These are phyloP conservation scores for Pseudorectes ferrugineus DNA, from an alignment of 2,113 vertebrate species.

Conservation along the genomic window DNA sequence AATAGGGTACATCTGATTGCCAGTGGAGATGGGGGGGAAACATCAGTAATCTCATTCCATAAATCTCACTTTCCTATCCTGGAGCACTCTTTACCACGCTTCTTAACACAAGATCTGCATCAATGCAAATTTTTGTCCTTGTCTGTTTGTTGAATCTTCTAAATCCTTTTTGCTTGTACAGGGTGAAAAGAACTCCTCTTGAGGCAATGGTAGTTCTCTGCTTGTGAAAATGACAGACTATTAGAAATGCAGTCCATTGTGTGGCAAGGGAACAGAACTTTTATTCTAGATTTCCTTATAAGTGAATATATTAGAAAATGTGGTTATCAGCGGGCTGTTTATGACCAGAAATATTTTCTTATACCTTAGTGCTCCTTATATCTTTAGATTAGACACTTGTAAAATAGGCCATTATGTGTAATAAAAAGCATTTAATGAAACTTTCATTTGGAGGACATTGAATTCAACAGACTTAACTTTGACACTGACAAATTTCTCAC, in stretches of 20 bases:
- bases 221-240: neutral
- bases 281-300: neutral
- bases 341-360: constrained; percentile 45
- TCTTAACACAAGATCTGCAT: neutral
- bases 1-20: neutral
- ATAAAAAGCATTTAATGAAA: constrained; percentile 58
- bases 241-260: neutral
- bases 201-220: neutral
- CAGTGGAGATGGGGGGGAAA: neutral
- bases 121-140: neutral
- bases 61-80: neutral
- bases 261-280: neutral
- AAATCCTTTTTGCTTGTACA: neutral
- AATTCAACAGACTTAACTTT: constrained; percentile 41
- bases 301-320: constrained; percentile 1
- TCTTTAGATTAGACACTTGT: constrained; percentile 41
- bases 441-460: constrained; percentile 32
- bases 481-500: constrained; percentile 57
- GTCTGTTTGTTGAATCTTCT: neutral
- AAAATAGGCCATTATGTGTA: constrained; percentile 40
- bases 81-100: neutral
- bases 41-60: neutral
- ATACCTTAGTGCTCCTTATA: constrained; percentile 15
- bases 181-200: neutral
- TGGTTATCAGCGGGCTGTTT: constrained; percentile 20